Evolutionary conservation across 2,113 vertebrate genomes (phyloP), one percentile per base, ranked within the genome.

Genomic region (Chrysochloris asiatica): DNA sequence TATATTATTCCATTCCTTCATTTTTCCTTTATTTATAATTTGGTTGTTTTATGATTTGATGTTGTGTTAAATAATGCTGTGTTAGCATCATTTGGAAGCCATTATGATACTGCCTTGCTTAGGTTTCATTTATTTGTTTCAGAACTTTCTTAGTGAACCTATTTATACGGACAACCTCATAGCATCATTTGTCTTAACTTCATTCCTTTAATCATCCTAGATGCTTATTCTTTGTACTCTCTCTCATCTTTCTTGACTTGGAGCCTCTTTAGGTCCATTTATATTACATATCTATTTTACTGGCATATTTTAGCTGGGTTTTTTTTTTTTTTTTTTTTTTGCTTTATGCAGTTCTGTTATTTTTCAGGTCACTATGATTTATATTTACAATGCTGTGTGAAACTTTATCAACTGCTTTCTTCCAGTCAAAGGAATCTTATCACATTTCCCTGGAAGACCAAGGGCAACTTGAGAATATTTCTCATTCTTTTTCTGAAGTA

Each of bases 351-450:
- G 36, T 47, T 91, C 30, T 72, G 30, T 80, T 80, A 69, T 69
- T 83, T 94, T 95, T 56, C 38, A 93, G 61, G 67, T 89, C 94
- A 94, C 72, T 67, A 86, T 91, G 69, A 91, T 93, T 93, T 92
- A 72, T 94, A 45, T 61, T 90, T 91, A 91, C 75, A 93, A 52
- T 2, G 0, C 50, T 91, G 30, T 67, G 41, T 92, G 63, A 86
- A 92, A 76, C 13, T 33, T 1, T 88, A 93, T 83, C 69, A 83
- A 93, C 94, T 56, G 9, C 36, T 93, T 86, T 88, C 65, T 86
- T 24, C 72, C 67, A 93, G 54, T 93, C 75, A 83, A 88, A 79
- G 28, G 22, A 92, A 89, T 87, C 47, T 81, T 78, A 87, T 59
- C 69, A 95, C n/a, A 83, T 88, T 91, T 95, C 33, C 28, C 48